Conservation (phyloP, 2,888 invertebrate species). For the Bombylius major region DNA sequence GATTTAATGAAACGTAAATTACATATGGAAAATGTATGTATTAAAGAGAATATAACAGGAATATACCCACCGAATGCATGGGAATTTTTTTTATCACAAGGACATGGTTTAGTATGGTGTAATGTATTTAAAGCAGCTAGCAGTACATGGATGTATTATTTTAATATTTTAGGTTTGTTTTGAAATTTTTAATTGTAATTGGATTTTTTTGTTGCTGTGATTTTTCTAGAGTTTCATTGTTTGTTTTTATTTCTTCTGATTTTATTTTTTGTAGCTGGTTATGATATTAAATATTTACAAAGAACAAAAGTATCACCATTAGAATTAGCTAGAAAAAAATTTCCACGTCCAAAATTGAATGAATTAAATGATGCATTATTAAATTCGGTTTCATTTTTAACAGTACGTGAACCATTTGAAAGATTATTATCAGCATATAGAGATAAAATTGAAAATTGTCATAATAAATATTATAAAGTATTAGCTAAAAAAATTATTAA, state of each 20-base stretch:
- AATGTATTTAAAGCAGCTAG: slow-evolving; percentile 65
- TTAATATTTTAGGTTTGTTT: slow-evolving; percentile 54
- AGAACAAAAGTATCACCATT: slow-evolving; percentile 49
- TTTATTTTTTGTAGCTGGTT: slow-evolving; percentile 39
- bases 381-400: slow-evolving; percentile 51
- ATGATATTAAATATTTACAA: slow-evolving; percentile 46
- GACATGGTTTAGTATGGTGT: slow-evolving; percentile 58
- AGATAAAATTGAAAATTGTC: slow-evolving; percentile 58
- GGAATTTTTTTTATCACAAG: slow-evolving; percentile 60
- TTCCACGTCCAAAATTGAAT: slow-evolving; percentile 51
- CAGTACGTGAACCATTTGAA: slow-evolving; percentile 61
- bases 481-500: slow-evolving; percentile 52
- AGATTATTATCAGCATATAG: slow-evolving; percentile 58
- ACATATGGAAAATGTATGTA: slow-evolving; percentile 40
- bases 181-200: not conserved
- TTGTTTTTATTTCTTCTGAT: too few relatives aligned
- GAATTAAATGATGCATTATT: slow-evolving; percentile 51
- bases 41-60: slow-evolving; percentile 31
- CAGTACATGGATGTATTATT: slow-evolving; percentile 70
- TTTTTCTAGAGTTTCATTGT: too few relatives aligned
- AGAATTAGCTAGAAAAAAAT: slow-evolving; percentile 53
- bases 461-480: slow-evolving; percentile 55
- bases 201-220: too few relatives aligned
- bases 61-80: slow-evolving; percentile 49
- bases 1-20: slow-evolving; percentile 41